A percentile compares a stretch with the other conserved stretches of the same genome.
These are phyloP conservation scores for Typhlichthys eigenmanni DNA, from an alignment of 2,797 vertebrate species.

Conservation along the genomic window DNA sequence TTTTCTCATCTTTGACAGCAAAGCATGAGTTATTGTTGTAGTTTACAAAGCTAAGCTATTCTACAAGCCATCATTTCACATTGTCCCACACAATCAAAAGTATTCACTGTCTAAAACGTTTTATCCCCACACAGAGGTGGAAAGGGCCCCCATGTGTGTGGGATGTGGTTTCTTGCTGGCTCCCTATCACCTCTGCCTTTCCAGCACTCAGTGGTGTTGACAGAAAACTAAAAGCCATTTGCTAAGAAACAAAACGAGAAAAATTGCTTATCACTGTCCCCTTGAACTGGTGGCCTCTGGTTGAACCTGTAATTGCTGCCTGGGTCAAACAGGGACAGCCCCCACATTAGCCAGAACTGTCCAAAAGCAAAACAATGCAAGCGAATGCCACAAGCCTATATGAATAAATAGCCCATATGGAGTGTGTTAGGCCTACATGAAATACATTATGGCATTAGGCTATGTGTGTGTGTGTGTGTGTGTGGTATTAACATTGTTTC, in stretches of 20 bases:
- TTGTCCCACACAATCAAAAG: constrained; percentile 17
- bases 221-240: constrained; percentile 31
- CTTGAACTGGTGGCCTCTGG: constrained; percentile 63
- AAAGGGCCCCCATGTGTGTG: constrained; percentile 11
- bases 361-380: constrained; percentile 59
- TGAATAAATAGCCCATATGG: constrained; percentile 30
- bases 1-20: too few relatives aligned
- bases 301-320: constrained; percentile 43
- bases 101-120: neutral
- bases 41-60: too few relatives aligned
- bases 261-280: constrained; percentile 55
- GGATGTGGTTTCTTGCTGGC: constrained; percentile 35
- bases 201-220: neutral
- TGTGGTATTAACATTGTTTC: neutral
- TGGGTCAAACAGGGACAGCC: constrained; percentile 54
- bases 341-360: constrained; percentile 35
- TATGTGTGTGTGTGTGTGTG: constrained; percentile 4
- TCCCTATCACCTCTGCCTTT: constrained; percentile 44
- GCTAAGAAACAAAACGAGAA: constrained; percentile 51
- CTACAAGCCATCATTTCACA: constrained; percentile 7
- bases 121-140: neutral
- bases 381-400: constrained; percentile 54
- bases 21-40: too few relatives aligned
- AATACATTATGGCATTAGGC: too few relatives aligned
- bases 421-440: constrained; percentile 45